A percentile compares a stretch with the other conserved stretches of the same genome.
Evolutionary conservation across 30 jellyfish, hydroid and myxozoan genomes (phyloP).

Genomic region (Morbakka virulenta): DNA sequence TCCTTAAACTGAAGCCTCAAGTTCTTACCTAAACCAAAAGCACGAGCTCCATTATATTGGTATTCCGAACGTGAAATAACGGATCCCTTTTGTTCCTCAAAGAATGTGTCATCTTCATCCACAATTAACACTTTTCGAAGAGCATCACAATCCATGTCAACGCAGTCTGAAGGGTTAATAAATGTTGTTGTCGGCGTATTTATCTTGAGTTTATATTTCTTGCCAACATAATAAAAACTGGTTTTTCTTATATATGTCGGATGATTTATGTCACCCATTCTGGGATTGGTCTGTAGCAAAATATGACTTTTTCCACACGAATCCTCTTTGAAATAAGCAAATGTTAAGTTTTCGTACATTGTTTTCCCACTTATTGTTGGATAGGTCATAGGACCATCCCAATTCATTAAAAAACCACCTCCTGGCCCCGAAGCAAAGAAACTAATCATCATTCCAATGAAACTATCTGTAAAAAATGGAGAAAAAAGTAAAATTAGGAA

Average conservation of each 20-base stretch:
- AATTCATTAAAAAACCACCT: slow-evolving; percentile 81
- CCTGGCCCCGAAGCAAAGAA: slow-evolving; percentile 53
- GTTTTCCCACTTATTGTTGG: slow-evolving; percentile 90
- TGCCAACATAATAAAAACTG: slow-evolving; percentile 49
- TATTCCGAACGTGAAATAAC: slow-evolving; percentile 85
- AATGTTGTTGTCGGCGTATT: slow-evolving; percentile 41
- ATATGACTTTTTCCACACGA: slow-evolving; percentile 52
- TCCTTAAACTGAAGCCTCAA: too few relatives aligned
- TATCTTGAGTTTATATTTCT: slow-evolving; percentile 33
- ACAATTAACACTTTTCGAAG: slow-evolving; percentile 69
- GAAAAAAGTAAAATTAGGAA: too few relatives aligned
- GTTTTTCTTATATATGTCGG: slow-evolving; percentile 63
- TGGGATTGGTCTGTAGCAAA: slow-evolving; percentile 50
- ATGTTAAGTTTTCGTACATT: slow-evolving; percentile 44
- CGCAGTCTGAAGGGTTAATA: slow-evolving; percentile 98
- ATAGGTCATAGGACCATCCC: slow-evolving; percentile 88
- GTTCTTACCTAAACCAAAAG: slow-evolving; percentile 79
- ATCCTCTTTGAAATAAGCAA: slow-evolving; percentile 63
- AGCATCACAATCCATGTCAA: slow-evolving; percentile 99
- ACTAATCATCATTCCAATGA: slow-evolving; percentile 53
- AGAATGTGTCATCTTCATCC: slow-evolving; percentile 92
- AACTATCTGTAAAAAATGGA: slow-evolving; percentile 52
- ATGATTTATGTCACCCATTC: slow-evolving; percentile 76
- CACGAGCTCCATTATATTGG: slow-evolving; percentile 89
- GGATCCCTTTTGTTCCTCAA: slow-evolving; percentile 56